phyloP scores from a whole-genome alignment of 2,797 vertebrate genomes.

The Carduelis carduelis region DNA sequence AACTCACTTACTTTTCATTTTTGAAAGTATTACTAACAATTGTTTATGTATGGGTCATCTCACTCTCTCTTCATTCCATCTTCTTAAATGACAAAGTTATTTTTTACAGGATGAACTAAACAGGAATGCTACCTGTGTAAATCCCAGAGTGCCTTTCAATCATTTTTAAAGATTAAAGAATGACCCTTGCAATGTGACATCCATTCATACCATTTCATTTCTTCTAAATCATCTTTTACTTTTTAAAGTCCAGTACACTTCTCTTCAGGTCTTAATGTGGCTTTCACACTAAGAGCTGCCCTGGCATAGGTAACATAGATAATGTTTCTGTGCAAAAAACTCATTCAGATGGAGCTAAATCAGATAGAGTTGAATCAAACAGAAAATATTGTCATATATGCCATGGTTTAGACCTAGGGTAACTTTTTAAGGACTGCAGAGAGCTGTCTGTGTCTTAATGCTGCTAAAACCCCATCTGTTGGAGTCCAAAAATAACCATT shows the following conservation, averaged over 20 bases:
- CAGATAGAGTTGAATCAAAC: not conserved
- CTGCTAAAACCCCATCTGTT: rapidly evolving
- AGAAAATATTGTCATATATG: not conserved
- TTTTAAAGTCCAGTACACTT: not conserved
- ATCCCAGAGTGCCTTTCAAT: not conserved
- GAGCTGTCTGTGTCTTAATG: not conserved
- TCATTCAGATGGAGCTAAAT: not conserved
- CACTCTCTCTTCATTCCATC: not conserved
- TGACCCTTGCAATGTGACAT: not conserved
- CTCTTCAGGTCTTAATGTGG: not conserved
- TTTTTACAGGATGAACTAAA: not conserved
- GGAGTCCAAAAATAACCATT: not conserved
- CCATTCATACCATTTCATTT: not conserved
- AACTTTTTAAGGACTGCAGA: not conserved
- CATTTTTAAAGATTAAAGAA: not conserved
- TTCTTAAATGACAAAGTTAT: not conserved
- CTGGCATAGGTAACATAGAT: not conserved
- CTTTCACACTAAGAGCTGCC: not conserved
- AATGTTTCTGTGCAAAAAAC: not conserved
- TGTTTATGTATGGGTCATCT: not conserved
- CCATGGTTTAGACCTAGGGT: not conserved
- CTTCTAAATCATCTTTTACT: not conserved
- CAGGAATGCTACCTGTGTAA: not conserved
- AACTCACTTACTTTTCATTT: not conserved
- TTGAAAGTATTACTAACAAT: not conserved